phyloP scores from a whole-genome alignment of 2,113 vertebrate genomes.

The Petaurus breviceps region DNA sequence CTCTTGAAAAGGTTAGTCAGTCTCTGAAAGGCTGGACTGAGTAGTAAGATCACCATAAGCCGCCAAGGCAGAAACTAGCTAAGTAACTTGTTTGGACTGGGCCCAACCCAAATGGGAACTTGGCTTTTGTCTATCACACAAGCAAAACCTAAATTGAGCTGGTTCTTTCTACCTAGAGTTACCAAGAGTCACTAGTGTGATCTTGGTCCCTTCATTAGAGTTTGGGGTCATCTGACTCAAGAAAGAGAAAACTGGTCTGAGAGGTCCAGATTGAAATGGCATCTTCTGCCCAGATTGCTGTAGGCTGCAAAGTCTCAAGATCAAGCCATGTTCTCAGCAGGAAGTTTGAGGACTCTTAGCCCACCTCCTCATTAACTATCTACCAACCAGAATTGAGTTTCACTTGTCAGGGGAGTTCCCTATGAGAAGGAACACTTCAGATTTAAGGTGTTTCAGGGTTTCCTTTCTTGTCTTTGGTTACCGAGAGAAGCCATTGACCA shows the following conservation, averaged over 20 bases:
- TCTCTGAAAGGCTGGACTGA: background rate
- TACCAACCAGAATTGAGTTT: background rate
- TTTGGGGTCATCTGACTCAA: background rate
- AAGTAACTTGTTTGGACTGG: background rate
- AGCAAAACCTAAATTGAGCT: background rate
- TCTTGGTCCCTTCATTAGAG: background rate
- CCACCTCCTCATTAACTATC: background rate
- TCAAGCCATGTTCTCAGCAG: background rate
- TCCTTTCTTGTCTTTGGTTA: background rate
- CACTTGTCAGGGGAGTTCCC: background rate
- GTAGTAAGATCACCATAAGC: background rate
- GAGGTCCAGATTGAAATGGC: background rate
- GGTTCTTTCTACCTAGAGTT: background rate
- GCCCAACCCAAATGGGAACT: background rate
- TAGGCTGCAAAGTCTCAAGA: background rate
- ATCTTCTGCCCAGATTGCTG: background rate
- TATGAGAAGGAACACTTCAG: background rate
- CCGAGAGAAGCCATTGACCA: background rate
- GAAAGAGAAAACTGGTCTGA: background rate
- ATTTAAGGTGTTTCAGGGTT: background rate
- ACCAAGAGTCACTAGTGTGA: background rate
- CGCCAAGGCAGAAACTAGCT: background rate
- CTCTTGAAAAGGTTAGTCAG: background rate
- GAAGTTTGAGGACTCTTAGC: background rate
- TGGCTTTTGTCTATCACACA: background rate